Evolutionary conservation across 2,888 invertebrate species (phyloP).

Genomic region (Punctoribates punctum): DNA sequence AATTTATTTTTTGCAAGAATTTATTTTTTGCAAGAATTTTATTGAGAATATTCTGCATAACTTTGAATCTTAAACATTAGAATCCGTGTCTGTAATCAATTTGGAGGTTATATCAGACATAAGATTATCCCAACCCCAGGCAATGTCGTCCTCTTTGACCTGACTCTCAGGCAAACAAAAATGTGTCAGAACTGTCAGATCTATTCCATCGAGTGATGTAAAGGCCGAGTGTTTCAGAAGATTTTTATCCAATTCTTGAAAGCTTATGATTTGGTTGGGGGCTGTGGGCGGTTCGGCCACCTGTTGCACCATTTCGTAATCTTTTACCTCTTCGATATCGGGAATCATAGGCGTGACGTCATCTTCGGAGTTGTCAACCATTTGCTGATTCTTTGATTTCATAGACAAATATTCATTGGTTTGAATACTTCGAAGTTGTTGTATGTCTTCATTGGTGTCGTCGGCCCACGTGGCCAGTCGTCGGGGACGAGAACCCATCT

Average conservation of each 20-base stretch:
- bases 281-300: conserved; percentile 37
- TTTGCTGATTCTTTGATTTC: neutral
- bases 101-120: conserved; percentile 38
- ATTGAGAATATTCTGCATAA: neutral
- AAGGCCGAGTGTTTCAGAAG: conserved; percentile 34
- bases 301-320: conserved; percentile 38
- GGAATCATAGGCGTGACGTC: conserved; percentile 39
- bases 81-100: neutral
- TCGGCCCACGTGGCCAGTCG: conserved; percentile 20
- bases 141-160: conserved; percentile 38
- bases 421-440: neutral
- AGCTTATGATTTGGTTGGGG: conserved; percentile 16
- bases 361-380: conserved; percentile 20
- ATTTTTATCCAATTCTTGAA: conserved; percentile 40
- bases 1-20: neutral
- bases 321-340: conserved; percentile 34
- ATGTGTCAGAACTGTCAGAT: conserved; percentile 32
- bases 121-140: conserved; percentile 41
- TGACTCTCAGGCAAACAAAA: conserved; percentile 28
- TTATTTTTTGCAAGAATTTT: too few species aligned
- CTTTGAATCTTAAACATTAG: neutral
- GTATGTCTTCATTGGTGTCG: neutral
- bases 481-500: neutral
- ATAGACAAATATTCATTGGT: neutral
- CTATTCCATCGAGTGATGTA: conserved; percentile 33